These are phyloP conservation scores for Eubasilissa regina DNA, from an alignment of 1,140 invertebrate species.

Conservation along the genomic window DNA sequence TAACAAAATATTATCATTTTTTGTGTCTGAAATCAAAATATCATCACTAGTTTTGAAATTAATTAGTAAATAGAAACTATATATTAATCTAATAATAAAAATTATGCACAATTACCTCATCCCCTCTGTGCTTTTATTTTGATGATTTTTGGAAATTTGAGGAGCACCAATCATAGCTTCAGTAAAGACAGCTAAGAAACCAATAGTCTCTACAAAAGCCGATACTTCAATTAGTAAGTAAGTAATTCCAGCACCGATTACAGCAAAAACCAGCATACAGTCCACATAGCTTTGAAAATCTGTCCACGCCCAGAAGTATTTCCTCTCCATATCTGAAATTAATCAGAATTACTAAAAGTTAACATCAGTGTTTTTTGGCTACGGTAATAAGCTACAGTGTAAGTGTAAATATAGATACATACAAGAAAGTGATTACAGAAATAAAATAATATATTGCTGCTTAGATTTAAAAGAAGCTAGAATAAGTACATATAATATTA, in stretches of 20 bases:
- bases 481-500: too few species aligned
- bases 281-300: constrained; percentile 97
- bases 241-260: constrained; percentile 86
- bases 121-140: constrained; percentile 93
- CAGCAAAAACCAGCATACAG: constrained; percentile 91
- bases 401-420: too few species aligned
- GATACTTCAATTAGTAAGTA: constrained; percentile 88
- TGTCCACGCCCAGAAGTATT: constrained; percentile 99
- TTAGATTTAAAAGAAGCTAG: too few species aligned
- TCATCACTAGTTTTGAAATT: too few species aligned
- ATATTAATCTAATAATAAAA: constrained; percentile 15
- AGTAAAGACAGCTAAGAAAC: constrained; percentile 94
- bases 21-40: too few species aligned
- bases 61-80: not conserved
- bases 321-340: constrained; percentile 87
- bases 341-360: not conserved
- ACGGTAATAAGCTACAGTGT: too few species aligned
- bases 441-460: too few species aligned
- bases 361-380: not conserved
- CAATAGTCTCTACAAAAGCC: constrained; percentile 90
- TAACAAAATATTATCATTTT: too few species aligned
- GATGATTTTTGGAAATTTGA: constrained; percentile 91
- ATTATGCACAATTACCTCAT: constrained; percentile 87
- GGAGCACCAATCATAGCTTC: constrained; percentile 97
- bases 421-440: too few species aligned